Conservation (phyloP, 2,797 vertebrate genomes). For the Malacoraja senta region DNA sequence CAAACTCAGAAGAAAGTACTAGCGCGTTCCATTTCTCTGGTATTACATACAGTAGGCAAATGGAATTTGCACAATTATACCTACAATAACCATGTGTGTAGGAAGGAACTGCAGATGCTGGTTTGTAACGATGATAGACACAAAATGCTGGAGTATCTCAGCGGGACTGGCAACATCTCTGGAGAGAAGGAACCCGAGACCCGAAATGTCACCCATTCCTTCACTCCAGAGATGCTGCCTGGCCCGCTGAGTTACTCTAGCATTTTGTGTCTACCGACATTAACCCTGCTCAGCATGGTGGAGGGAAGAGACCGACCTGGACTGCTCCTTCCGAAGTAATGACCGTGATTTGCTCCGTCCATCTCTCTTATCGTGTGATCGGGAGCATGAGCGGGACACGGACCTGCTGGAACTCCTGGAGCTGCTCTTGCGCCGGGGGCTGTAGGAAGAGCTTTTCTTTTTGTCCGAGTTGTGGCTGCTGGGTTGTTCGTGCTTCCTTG, state of each 20-base stretch:
- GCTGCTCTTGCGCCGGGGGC: conserved; percentile 69
- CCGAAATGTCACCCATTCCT: no score
- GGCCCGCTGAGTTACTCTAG: no score
- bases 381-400: conserved; percentile 69
- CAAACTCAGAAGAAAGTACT: background rate
- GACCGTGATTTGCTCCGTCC: conserved; percentile 73
- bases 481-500: conserved; percentile 61
- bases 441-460: conserved; percentile 72
- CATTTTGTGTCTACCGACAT: background rate
- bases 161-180: no score
- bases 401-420: conserved; percentile 80
- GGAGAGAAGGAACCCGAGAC: no score
- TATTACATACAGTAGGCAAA: background rate
- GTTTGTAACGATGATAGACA: no score
- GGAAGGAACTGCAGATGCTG: no score
- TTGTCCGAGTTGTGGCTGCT: conserved; percentile 62
- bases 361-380: conserved; percentile 66
- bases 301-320: conserved; percentile 62
- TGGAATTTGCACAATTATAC: background rate
- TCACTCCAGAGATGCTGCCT: no score
- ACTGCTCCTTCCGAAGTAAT: conserved; percentile 73
- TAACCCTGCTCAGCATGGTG: background rate
- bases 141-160: no score
- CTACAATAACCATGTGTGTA: background rate
- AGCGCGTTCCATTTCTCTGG: background rate